phyloP scores from a whole-genome alignment of 2,113 vertebrate genomes.

The Xenus cinereus region DNA sequence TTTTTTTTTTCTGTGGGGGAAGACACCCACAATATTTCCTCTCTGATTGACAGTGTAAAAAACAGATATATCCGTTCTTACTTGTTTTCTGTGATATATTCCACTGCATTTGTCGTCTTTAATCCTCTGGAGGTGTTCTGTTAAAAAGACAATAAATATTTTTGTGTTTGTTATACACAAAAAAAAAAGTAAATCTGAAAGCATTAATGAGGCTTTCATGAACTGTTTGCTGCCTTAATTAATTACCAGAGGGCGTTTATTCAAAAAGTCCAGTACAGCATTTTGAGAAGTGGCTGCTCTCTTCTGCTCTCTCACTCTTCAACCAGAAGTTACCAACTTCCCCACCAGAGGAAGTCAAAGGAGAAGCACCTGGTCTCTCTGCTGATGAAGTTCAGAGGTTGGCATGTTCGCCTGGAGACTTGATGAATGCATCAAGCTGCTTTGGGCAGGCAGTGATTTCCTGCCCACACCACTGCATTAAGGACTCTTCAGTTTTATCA shows the following conservation, averaged over 20 bases:
- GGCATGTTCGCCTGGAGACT: background rate
- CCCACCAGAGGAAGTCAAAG: background rate
- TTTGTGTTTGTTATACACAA: background rate
- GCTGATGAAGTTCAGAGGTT: background rate
- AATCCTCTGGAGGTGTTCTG: constrained; percentile 83
- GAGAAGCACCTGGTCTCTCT: background rate
- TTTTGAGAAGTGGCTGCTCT: background rate
- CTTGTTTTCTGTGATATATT: constrained; percentile 81
- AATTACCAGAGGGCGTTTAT: background rate
- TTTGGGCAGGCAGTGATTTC: background rate
- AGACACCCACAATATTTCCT: background rate
- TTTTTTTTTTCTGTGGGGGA: background rate
- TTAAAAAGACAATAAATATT: background rate
- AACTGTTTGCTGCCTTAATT: background rate
- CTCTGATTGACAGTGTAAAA: background rate
- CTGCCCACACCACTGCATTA: background rate
- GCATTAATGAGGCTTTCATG: background rate
- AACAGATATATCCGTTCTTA: constrained; percentile 39
- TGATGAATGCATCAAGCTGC: background rate
- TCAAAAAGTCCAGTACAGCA: background rate
- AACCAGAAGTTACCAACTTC: background rate
- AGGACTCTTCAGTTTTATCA: background rate
- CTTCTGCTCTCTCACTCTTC: background rate
- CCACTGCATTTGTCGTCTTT: constrained; percentile 74
- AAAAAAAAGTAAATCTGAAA: background rate